Base-by-base conservation (phyloP, 2,113 vertebrate genomes). In the Tyto alba region DNA sequence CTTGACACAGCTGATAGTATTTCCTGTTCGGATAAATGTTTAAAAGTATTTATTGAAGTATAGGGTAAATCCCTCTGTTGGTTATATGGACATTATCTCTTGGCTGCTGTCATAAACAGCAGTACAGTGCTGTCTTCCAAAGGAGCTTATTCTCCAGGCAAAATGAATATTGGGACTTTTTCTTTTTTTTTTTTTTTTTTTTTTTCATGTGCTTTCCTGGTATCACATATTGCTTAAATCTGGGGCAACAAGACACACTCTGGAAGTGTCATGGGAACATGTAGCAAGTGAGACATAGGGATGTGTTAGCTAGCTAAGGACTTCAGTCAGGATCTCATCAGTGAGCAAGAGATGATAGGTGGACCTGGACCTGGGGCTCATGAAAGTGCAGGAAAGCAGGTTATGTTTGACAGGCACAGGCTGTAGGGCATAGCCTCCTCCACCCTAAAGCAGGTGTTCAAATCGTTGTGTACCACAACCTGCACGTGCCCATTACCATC, bases 401-500 rank as follows among this genome's bases (percentile, higher is more conserved):
- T 72, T 59, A 12, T 48, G 3, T 59, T 23, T 75, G 38, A 48
- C 4, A 32, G 25, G 22, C 9, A 23, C 29, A 57, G 12, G 7
- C 29, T 77, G 14, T 40, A 27, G 36, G 17, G 4, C 57, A 50
- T 7, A 52, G 18, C 8, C 17, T 52, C 21, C n/a, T 50, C 19
- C 38, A 36, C 11, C 12, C 8, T 74, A n/a, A 56, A 32, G 14
- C 2, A 52, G 12, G 17, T 57, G n/a, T 67, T n/a, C 59, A 72
- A 19, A 43, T 16, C 19, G 27, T 6, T 40, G 14, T 18, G 10
- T 30, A 29, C 34, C 25, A 45, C 55, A 36, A 21, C 38, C 34
- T 40, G 16, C 20, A 11, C 0, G 0, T 47, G 29, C 12, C 27
- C 20, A 4, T 77, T 38, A 15, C 16, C 2, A 1, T 15, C 38